Percentiles rank a stretch among this genome's conserved stretches.
Conservation (phyloP, 1,140 invertebrate genomes). For the Uloborus diversus region DNA sequence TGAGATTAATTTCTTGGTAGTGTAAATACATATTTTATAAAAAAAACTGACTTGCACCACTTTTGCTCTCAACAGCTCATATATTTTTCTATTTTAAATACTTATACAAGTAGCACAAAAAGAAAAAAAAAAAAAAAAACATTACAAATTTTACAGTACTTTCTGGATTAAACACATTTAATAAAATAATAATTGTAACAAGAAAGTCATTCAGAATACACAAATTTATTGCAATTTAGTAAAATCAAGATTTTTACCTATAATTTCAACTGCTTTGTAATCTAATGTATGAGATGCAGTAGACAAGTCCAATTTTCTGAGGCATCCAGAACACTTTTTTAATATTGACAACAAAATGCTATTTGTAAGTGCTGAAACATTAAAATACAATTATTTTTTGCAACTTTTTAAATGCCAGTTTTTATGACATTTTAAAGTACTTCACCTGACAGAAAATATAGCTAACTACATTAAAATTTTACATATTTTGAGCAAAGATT, state of each 20-base stretch:
- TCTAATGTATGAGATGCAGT: slow-evolving; percentile 52
- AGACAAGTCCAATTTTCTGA: slow-evolving; percentile 47
- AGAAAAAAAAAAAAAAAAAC: no score
- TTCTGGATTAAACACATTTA: neutral
- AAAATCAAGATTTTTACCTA: slow-evolving; percentile 47
- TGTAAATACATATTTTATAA: no score
- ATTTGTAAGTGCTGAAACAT: slow-evolving; percentile 44
- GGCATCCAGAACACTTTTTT: slow-evolving; percentile 43
- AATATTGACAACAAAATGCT: slow-evolving; percentile 40
- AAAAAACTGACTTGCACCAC: no score
- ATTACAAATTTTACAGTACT: no score
- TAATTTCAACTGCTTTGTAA: slow-evolving; percentile 55
- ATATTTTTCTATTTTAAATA: no score
- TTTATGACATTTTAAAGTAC: neutral
- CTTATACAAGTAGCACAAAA: no score
- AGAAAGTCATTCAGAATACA: no score
- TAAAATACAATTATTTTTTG: neutral
- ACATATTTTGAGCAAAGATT: neutral
- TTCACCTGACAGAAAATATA: neutral
- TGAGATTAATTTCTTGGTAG: no score
- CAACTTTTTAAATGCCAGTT: no score
- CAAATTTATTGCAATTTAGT: neutral
- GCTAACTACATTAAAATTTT: neutral
- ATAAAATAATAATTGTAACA: neutral
- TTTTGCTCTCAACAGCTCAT: no score